These are phyloP conservation scores for Drosophila watanabei DNA, from an alignment of 1,140 invertebrate species.

Conservation along the genomic window DNA sequence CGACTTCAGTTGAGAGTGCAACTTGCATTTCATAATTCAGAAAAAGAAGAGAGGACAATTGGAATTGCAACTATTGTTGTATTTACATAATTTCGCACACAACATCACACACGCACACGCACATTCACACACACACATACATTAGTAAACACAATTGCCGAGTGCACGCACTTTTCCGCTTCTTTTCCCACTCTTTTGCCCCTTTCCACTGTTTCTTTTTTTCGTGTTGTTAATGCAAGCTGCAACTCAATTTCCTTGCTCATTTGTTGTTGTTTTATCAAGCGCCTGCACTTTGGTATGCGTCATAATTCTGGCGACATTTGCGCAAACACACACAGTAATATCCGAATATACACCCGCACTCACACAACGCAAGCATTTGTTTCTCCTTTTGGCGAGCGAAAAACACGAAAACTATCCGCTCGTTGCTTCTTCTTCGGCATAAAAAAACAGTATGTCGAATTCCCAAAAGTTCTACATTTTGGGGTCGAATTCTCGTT, in stretches of 20 bases:
- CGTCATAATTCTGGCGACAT: slow-evolving; percentile 73
- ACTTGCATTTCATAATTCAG: slow-evolving; percentile 55
- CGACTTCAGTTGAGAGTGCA: slow-evolving; percentile 18
- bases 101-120: slow-evolving; percentile 16
- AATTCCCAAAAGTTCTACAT: too few relatives aligned
- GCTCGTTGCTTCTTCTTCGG: slow-evolving; percentile 27
- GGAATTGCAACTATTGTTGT: slow-evolving; percentile 67
- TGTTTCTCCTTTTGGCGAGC: slow-evolving; percentile 62
- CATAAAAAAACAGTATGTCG: slow-evolving; percentile 24
- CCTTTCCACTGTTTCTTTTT: slow-evolving; percentile 39
- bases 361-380: slow-evolving; percentile 59
- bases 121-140: slow-evolving; percentile 17
- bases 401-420: slow-evolving; percentile 36
- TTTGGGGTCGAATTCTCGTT: too few relatives aligned
- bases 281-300: slow-evolving; percentile 62
- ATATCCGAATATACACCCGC: slow-evolving; percentile 27
- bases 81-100: slow-evolving; percentile 79
- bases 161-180: slow-evolving; percentile 67
- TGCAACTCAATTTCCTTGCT: slow-evolving; percentile 33
- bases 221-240: slow-evolving; percentile 32
- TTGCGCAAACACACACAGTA: slow-evolving; percentile 52
- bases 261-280: slow-evolving; percentile 34
- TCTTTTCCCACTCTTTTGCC: slow-evolving; percentile 25
- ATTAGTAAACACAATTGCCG: slow-evolving; percentile 44
- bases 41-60: slow-evolving; percentile 53